A percentile compares a stretch with the other conserved stretches of the same genome.
Conservation (phyloP, 2,113 vertebrate species). For the Dromiciops gliroides region DNA sequence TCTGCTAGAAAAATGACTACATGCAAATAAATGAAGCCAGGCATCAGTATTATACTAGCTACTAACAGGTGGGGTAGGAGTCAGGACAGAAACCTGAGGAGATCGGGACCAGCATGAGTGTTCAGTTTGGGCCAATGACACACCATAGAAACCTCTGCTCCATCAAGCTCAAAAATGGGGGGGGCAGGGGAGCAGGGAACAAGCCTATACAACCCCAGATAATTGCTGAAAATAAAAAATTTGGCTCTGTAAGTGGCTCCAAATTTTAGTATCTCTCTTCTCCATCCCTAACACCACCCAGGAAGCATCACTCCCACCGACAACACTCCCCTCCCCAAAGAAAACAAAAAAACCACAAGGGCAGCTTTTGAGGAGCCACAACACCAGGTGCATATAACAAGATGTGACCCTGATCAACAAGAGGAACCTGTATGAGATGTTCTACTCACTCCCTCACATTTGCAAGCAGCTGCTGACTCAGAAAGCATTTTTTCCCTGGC, state of each 20-base stretch:
- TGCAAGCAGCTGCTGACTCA: not conserved
- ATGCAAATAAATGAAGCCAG: not conserved
- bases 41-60: accelerated
- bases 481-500: not conserved
- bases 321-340: not conserved
- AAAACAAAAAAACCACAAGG: no score
- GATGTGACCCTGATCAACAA: not conserved
- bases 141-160: not conserved
- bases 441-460: not conserved
- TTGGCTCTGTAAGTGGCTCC: accelerated
- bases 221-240: accelerated
- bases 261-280: accelerated
- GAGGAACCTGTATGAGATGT: not conserved
- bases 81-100: not conserved
- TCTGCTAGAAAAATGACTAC: not conserved
- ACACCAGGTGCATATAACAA: not conserved
- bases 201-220: not conserved
- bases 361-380: not conserved
- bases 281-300: not conserved
- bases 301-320: not conserved
- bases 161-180: not conserved
- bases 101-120: accelerated
- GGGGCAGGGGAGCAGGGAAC: no score
- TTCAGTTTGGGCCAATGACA: not conserved
- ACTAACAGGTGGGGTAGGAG: accelerated